Evolutionary conservation across 2,113 vertebrate genomes (phyloP).

Genomic region (Channa maculata): DNA sequence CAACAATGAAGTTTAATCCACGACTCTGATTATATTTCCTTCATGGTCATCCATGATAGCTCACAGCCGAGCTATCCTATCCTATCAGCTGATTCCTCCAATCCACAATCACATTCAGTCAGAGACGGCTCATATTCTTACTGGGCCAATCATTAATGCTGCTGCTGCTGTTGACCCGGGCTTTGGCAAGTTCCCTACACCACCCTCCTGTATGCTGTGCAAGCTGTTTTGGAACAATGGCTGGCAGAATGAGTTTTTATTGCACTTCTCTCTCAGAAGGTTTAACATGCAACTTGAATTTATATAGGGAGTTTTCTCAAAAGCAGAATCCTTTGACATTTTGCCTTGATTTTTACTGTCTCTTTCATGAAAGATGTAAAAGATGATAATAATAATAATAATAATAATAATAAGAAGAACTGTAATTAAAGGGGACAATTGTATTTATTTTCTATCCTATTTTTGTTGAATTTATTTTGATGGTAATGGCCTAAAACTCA

Average conservation of each 20-base stretch:
- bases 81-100: conserved; percentile 12
- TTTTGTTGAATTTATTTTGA: too few relatives aligned
- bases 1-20: conserved; percentile 6
- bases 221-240: conserved; percentile 43
- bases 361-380: too few relatives aligned
- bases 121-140: conserved; percentile 14
- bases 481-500: too few relatives aligned
- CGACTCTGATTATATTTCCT: conserved; percentile 7
- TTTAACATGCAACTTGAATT: too few relatives aligned
- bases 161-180: conserved; percentile 33
- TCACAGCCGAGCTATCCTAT: conserved; percentile 23
- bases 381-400: too few relatives aligned
- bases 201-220: conserved; percentile 25
- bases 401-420: too few relatives aligned
- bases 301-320: not conserved
- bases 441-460: too few relatives aligned
- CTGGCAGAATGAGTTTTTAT: not conserved
- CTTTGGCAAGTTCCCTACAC: conserved; percentile 15
- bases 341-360: too few relatives aligned
- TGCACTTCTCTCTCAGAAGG: too few relatives aligned
- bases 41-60: conserved; percentile 9
- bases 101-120: conserved; percentile 8
- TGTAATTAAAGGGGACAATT: too few relatives aligned
- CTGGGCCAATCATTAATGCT: conserved; percentile 23
- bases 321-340: too few relatives aligned